Evolutionary conservation across 2,113 vertebrate genomes (phyloP).

Genomic region (Chamaea fasciata): DNA sequence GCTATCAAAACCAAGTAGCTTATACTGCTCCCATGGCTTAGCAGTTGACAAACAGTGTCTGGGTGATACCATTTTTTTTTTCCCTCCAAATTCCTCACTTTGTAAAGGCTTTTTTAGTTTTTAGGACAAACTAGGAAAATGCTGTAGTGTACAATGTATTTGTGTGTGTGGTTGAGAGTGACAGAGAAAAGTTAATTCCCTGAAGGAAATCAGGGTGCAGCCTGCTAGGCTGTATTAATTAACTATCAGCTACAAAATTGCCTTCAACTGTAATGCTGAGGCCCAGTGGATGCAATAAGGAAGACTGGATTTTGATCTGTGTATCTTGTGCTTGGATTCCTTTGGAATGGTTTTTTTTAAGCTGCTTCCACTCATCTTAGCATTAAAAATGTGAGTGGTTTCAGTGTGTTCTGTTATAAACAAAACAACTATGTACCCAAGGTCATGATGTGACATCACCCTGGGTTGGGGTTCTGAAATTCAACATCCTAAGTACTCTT

Average conservation of each 20-base stretch:
- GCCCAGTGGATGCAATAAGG: not conserved
- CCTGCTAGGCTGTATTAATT: not conserved
- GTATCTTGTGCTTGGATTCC: not conserved
- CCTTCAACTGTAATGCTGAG: not conserved
- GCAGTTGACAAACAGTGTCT: not conserved
- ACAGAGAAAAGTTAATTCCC: not conserved
- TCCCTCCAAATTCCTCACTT: not conserved
- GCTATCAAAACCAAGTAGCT: not conserved
- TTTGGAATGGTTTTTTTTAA: not conserved
- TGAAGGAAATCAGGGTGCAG: not conserved
- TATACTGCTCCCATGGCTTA: not conserved
- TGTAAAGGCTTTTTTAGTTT: not conserved
- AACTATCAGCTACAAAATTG: not conserved
- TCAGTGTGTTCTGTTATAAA: not conserved
- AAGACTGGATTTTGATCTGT: not conserved
- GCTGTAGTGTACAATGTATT: not conserved
- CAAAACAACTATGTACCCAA: not conserved
- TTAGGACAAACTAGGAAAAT: not conserved
- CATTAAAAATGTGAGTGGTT: not conserved
- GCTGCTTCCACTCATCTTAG: not conserved
- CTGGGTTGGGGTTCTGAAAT: not conserved
- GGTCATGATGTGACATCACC: not conserved
- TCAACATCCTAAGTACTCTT: not conserved
- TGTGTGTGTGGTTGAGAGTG: not conserved
- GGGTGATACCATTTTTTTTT: not conserved